These are phyloP conservation scores for Merluccius polli DNA, from an alignment of 2,797 vertebrate genomes.

Conservation along the genomic window DNA sequence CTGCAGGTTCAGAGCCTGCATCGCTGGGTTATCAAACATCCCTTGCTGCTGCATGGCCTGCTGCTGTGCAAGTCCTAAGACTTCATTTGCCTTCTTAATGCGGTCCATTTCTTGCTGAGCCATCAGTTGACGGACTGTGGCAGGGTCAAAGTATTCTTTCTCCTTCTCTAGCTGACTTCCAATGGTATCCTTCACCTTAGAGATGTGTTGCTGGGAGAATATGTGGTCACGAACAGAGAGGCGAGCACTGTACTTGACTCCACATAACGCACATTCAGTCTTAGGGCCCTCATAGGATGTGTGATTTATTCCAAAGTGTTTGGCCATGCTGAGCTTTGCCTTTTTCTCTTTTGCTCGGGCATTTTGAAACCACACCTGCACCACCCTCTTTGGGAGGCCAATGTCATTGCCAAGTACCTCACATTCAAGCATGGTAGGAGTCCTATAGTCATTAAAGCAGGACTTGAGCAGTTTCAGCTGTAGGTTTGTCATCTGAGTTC, in stretches of 20 bases:
- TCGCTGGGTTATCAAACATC: conserved; percentile 90
- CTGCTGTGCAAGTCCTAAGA: conserved; percentile 90
- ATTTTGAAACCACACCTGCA: conserved; percentile 99
- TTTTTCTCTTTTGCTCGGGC: conserved; percentile 99
- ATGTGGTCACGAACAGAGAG: conserved; percentile 99
- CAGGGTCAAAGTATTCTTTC: conserved; percentile 99
- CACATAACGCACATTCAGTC: conserved; percentile 98
- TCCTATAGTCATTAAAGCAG: conserved; percentile 99
- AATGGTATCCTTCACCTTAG: conserved; percentile 98
- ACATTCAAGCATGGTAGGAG: conserved; percentile 99
- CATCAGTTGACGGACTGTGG: conserved; percentile 98
- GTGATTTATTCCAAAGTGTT: conserved; percentile 99
- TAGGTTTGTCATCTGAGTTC: conserved; percentile 99
- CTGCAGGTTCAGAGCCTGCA: conserved; percentile 96
- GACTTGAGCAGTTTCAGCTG: conserved; percentile 98
- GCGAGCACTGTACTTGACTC: conserved; percentile 97
- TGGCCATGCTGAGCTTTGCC: conserved; percentile 98
- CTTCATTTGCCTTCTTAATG: conserved; percentile 99
- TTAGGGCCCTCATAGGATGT: conserved; percentile 97
- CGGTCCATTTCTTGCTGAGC: conserved; percentile 99
- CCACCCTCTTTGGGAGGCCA: conserved; percentile 99
- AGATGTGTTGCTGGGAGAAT: conserved; percentile 99
- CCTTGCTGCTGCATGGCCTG: conserved; percentile 93
- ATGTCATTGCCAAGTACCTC: conserved; percentile 99
- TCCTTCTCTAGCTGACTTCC: conserved; percentile 99